Percentiles rank a stretch among this genome's conserved stretches.
Evolutionary conservation across 2,113 vertebrate genomes (phyloP).

Genomic region (Archilochus colubris): DNA sequence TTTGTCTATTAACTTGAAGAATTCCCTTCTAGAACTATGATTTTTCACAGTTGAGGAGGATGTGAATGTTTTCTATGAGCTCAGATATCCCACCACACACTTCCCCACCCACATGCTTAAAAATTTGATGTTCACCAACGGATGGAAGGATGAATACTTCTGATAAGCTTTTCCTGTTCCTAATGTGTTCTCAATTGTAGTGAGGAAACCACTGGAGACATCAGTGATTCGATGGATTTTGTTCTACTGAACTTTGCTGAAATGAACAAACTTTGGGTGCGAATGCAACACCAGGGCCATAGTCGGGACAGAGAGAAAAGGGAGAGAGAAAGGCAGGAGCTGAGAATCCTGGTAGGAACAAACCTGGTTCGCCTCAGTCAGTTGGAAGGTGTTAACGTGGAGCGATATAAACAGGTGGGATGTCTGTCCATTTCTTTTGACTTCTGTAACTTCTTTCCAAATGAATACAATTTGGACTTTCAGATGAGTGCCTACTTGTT

Average conservation of each 20-base stretch:
- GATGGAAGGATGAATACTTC: neutral
- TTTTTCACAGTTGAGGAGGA: neutral
- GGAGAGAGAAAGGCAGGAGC: constrained; percentile 94
- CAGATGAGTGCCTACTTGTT: neutral
- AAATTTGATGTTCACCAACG: neutral
- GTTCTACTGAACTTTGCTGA: constrained; percentile 98
- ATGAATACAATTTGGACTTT: neutral
- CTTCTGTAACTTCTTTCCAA: neutral
- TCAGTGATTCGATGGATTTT: constrained; percentile 97
- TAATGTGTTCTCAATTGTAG: constrained; percentile 59
- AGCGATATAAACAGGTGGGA: constrained; percentile 94
- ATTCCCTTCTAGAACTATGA: neutral
- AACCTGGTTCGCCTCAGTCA: constrained; percentile 98
- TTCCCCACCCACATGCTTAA: neutral
- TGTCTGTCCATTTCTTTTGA: neutral
- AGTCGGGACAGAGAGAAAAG: constrained; percentile 96
- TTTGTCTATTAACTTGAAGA: neutral
- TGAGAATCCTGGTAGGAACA: constrained; percentile 95
- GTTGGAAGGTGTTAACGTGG: constrained; percentile 96
- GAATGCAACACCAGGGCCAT: constrained; percentile 99
- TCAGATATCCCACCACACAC: neutral
- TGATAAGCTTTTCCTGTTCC: neutral
- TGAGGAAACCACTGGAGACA: constrained; percentile 96
- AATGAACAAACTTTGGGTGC: constrained; percentile 99
- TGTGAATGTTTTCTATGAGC: neutral